Conservation (phyloP, 1,140 invertebrate species). For the Heliothis subflexa region DNA sequence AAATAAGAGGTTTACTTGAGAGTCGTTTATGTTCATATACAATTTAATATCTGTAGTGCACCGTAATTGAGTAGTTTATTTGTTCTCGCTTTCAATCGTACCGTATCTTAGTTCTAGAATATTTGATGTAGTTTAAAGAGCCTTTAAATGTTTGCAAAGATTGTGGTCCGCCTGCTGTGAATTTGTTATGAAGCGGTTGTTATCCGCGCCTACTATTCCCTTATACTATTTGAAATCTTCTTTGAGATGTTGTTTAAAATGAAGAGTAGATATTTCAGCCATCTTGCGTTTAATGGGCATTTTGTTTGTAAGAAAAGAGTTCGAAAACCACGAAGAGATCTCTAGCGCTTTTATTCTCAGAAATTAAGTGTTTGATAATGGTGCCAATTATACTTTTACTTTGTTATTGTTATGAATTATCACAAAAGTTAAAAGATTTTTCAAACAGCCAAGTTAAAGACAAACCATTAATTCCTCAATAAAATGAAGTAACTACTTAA, state of each 20-base stretch:
- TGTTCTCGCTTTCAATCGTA: conserved; percentile 11
- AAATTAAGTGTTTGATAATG: no score
- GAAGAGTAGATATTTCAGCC: no score
- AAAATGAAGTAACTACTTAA: conserved; percentile 44
- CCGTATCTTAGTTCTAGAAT: conserved; percentile 40
- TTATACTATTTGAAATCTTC: conserved; percentile 25
- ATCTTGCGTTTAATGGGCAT: no score
- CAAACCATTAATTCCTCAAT: no score
- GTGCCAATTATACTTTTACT: no score
- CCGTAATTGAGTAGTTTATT: conserved; percentile 35
- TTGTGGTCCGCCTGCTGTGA: conserved; percentile 51
- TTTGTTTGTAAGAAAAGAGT: no score
- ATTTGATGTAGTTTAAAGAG: conserved; percentile 52
- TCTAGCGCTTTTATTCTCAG: no score
- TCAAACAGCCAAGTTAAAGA: no score
- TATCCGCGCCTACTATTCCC: conserved; percentile 19
- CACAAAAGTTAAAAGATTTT: no score
- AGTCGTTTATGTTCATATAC: conserved; percentile 23
- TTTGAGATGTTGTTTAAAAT: conserved; percentile 19
- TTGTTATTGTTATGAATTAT: no score
- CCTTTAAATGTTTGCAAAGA: conserved; percentile 53
- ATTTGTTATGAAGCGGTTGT: conserved; percentile 48
- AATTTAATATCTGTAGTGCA: conserved; percentile 24
- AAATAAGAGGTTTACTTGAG: conserved; percentile 32
- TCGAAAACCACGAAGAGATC: no score